Percentiles rank a stretch among this genome's conserved stretches.
Conservation (phyloP, 2,797 vertebrate genomes). For the Typhlichthys eigenmanni region DNA sequence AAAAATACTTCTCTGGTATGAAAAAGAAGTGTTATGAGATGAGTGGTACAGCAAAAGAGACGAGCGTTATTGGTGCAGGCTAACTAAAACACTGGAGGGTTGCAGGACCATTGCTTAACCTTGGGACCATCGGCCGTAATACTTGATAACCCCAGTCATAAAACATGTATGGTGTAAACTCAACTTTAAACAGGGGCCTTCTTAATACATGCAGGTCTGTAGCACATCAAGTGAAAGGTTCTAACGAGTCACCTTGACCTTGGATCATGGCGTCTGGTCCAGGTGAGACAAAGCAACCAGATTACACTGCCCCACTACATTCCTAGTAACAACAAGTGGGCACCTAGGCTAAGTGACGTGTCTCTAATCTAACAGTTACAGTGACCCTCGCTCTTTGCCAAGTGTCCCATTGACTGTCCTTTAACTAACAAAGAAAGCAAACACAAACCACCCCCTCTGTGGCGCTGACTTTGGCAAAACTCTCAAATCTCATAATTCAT, state of each 20-base stretch:
- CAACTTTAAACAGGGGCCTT: conserved; percentile 34
- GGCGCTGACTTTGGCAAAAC: no score
- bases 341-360: conserved; percentile 5
- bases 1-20: no score
- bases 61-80: conserved; percentile 2
- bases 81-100: conserved; percentile 35
- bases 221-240: conserved; percentile 32
- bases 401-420: no score
- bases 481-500: no score
- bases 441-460: no score
- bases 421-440: no score
- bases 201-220: conserved; percentile 37
- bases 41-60: no score
- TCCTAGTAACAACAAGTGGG: background rate
- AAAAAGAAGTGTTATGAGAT: no score
- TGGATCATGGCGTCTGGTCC: conserved; percentile 39
- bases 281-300: conserved; percentile 23
- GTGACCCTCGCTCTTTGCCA: no score
- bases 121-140: conserved; percentile 24
- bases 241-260: conserved; percentile 44
- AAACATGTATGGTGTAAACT: conserved; percentile 41
- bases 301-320: background rate
- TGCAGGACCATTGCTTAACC: conserved; percentile 36
- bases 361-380: background rate
- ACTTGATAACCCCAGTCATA: conserved; percentile 34